Percentiles rank a stretch among this genome's conserved stretches.
Evolutionary conservation across 2,888 invertebrate genomes (phyloP).

Genomic region (Dysmachus trigonus): DNA sequence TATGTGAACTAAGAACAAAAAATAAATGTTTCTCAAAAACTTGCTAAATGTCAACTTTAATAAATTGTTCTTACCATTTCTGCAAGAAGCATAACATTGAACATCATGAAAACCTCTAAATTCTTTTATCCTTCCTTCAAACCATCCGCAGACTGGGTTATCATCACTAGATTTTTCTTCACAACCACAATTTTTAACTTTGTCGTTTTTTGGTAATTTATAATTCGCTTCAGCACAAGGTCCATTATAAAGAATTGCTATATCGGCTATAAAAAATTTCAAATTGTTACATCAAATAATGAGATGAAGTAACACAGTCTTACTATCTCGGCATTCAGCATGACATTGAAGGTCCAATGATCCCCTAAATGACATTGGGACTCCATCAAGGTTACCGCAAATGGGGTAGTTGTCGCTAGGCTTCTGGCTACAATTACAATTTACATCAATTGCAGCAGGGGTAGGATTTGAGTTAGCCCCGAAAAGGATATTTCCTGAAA

Average conservation of each 20-base stretch:
- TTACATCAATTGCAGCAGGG: neutral
- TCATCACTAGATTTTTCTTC: neutral
- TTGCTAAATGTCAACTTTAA: neutral
- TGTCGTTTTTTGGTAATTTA: neutral
- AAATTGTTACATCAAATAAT: neutral
- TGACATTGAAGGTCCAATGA: neutral
- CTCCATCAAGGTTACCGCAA: neutral
- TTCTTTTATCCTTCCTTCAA: neutral
- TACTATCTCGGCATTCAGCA: neutral
- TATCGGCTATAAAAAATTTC: neutral
- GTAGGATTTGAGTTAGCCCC: neutral
- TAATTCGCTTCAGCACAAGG: neutral
- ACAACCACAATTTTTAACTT: neutral
- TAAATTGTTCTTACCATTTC: neutral
- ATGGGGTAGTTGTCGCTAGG: neutral
- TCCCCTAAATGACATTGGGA: neutral
- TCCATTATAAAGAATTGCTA: neutral
- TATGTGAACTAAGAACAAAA: neutral
- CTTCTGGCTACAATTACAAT: neutral
- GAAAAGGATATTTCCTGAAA: neutral
- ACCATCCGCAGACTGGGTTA: neutral
- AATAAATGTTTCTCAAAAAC: neutral
- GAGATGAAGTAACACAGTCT: neutral
- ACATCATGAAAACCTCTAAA: neutral
- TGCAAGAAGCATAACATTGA: neutral